Percentiles rank a stretch among this genome's conserved stretches.
Conservation (phyloP, 2,888 invertebrate genomes). For the Tenthredo amoena region DNA sequence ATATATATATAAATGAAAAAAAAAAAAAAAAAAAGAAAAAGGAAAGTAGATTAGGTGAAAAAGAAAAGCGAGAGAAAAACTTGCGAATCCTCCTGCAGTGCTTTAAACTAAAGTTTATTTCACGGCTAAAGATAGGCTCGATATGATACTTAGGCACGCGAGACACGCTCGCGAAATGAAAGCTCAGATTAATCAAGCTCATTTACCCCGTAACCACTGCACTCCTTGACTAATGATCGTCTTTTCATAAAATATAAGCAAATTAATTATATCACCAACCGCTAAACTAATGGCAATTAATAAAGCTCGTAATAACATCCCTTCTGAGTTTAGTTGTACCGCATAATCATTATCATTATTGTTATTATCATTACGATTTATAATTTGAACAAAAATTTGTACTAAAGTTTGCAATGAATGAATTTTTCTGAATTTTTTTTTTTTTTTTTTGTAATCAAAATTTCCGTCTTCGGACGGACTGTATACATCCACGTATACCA, state of each 20-base stretch:
- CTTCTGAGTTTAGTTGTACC: neutral
- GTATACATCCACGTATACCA: neutral
- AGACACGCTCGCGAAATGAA: neutral
- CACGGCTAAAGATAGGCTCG: neutral
- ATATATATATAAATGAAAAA: neutral
- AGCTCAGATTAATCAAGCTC: conserved; percentile 31
- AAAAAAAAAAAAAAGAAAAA: too few species aligned
- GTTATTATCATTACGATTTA: neutral
- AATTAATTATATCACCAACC: conserved; percentile 27
- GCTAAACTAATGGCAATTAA: conserved; percentile 19
- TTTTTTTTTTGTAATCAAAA: neutral
- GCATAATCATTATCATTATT: neutral
- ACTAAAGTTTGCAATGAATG: too few species aligned
- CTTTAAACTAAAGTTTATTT: neutral
- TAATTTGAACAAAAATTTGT: neutral
- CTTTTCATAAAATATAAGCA: conserved; percentile 22
- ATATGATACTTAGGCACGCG: neutral
- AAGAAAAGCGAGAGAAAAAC: neutral
- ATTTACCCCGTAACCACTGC: conserved; percentile 6
- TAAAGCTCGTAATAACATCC: conserved; percentile 7
- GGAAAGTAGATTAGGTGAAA: neutral
- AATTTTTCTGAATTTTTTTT: too few species aligned
- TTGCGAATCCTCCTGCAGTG: neutral
- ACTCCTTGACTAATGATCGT: conserved; percentile 14
- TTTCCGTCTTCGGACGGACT: neutral